Conservation (phyloP, 2,113 vertebrate species). For the Cheirogaleus medius region DNA sequence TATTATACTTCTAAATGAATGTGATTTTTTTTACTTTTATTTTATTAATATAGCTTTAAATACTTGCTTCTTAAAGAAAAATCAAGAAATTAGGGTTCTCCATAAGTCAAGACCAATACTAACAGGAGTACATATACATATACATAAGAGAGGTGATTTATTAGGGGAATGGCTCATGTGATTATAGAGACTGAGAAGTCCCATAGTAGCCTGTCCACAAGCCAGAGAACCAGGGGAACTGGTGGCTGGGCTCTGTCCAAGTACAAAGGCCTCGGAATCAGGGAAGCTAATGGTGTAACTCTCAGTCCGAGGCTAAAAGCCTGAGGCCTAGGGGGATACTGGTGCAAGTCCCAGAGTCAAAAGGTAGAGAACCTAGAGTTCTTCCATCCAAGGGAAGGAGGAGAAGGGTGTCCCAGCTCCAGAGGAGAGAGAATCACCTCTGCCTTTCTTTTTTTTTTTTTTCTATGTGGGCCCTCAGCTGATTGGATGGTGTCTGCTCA, state of each 20-base stretch:
- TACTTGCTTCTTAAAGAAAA: constrained; percentile 26
- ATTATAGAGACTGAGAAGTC: neutral
- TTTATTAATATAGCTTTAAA: neutral
- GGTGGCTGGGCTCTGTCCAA: neutral
- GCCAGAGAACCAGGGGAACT: neutral
- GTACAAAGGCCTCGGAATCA: neutral
- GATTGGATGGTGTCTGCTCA: neutral
- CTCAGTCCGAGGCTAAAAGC: neutral
- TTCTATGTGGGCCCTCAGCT: neutral
- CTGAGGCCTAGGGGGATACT: neutral
- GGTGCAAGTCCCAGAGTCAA: neutral
- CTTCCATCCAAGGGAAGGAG: neutral
- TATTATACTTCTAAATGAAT: neutral
- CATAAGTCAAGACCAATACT: neutral
- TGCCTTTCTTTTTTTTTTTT: neutral
- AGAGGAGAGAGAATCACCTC: neutral
- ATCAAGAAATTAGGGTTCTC: neutral
- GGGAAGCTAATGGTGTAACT: neutral
- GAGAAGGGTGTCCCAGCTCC: neutral
- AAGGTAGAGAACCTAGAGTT: neutral
- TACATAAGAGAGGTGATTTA: neutral
- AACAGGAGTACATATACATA: too few species aligned
- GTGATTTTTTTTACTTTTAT: neutral
- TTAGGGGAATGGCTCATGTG: neutral
- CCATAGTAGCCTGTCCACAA: neutral